phyloP scores from a whole-genome alignment of 2,888 invertebrate genomes.

The Dicyrtoma fusca region DNA sequence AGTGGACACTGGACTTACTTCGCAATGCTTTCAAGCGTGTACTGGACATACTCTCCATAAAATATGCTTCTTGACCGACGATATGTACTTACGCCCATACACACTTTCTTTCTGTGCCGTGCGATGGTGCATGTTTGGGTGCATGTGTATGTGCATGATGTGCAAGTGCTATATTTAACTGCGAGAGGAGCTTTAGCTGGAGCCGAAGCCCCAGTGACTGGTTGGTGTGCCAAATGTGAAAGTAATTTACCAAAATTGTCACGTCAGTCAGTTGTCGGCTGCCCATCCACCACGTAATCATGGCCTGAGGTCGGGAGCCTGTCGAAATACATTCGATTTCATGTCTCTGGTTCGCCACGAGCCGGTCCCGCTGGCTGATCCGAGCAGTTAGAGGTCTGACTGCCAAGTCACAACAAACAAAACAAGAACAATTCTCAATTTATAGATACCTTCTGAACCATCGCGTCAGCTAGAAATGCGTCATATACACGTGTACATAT shows the following conservation, averaged over 20 bases:
- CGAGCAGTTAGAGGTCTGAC: conserved; percentile 55
- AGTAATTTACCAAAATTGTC: conserved; percentile 54
- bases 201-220: no score
- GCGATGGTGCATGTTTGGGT: no score
- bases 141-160: no score
- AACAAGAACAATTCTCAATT: neutral
- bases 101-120: no score
- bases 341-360: conserved; percentile 56
- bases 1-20: no score
- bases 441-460: no score
- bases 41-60: no score
- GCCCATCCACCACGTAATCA: conserved; percentile 57
- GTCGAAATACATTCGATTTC: conserved; percentile 56
- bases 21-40: no score
- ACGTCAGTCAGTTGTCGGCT: conserved; percentile 56
- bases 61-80: no score
- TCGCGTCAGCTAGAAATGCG: neutral
- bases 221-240: neutral
- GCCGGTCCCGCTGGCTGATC: conserved; percentile 51
- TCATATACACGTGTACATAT: neutral
- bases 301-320: conserved; percentile 55
- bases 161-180: no score
- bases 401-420: conserved; percentile 38
- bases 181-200: no score
- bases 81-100: no score